Evolutionary conservation across 1,140 invertebrate species (phyloP).

Genomic region (Cheumatopsyche charites): DNA sequence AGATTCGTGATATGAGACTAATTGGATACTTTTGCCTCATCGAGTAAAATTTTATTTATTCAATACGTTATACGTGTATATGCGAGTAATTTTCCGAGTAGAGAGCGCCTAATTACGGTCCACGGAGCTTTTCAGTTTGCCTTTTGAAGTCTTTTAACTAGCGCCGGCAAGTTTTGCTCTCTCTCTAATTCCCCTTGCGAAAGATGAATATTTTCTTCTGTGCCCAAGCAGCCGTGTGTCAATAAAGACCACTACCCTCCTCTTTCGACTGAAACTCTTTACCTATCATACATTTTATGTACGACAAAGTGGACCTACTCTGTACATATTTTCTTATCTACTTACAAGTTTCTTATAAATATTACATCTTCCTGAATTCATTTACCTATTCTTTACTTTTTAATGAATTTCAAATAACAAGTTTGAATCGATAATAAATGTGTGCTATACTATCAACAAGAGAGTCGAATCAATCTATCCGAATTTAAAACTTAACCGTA

Average conservation of each 20-base stretch:
- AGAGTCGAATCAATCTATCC: too few relatives aligned
- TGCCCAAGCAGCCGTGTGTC: slow-evolving; percentile 17
- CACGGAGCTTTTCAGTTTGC: slow-evolving; percentile 43
- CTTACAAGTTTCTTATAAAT: too few relatives aligned
- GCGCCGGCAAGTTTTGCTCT: slow-evolving; percentile 41
- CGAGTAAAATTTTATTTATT: too few relatives aligned
- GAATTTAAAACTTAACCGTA: too few relatives aligned
- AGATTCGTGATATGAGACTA: slow-evolving; percentile 20
- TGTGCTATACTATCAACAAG: too few relatives aligned
- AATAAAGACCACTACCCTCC: slow-evolving; percentile 16
- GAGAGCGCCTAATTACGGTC: slow-evolving; percentile 42
- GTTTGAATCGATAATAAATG: too few relatives aligned
- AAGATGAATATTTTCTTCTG: slow-evolving; percentile 25
- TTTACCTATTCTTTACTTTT: too few relatives aligned
- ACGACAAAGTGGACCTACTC: too few relatives aligned
- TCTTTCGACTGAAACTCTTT: slow-evolving; percentile 2
- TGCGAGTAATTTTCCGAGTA: slow-evolving; percentile 32
- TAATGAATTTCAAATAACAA: too few relatives aligned
- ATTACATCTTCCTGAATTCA: too few relatives aligned
- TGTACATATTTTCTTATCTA: too few relatives aligned
- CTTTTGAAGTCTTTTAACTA: slow-evolving; percentile 47
- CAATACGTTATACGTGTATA: background rate
- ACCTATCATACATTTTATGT: background rate
- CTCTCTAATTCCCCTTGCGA: background rate
- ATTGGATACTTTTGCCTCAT: too few relatives aligned